Base-by-base conservation (phyloP, 1,140 invertebrate species). In the Meteorus sp. region DNA sequence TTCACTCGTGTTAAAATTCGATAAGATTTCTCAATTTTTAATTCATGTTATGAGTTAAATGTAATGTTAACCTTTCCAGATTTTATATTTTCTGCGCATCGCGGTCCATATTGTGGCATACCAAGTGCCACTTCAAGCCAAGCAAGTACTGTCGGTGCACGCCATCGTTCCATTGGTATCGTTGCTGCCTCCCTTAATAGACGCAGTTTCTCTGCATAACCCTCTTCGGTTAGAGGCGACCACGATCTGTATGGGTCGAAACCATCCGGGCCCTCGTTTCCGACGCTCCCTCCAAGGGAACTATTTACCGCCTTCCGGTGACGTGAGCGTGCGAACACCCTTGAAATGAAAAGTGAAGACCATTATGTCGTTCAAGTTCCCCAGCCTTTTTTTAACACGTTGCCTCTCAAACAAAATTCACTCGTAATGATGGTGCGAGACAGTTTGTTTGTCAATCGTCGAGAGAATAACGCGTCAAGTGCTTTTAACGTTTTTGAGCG, bases 61-160 rank as follows among this genome's bases (percentile, higher is more conserved):
- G 52, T 56, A 5, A 52, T 7, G 27, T 73, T n/a, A n/a, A 93
- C 93, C 86, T 95, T 96, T 65, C 94, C 94, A 75, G 93, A 95
- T 74, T 96, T 95, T 43, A 97, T 88, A 76, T 97, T 96, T 72
- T 95, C 92, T 15, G 92, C 90, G 74, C 94, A 95, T 53, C 88
- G 83, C 8, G 89, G 86, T 1, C 92, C 92, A 68, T 96, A 96
- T 67, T 95, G 92, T 0, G 93, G 92, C 94, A 97, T 95, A 15
- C 92, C 93, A 2, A 97, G 84, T 0, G 91, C 91, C 15, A 96
- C 87, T 79, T 96, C 94, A 31, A 97, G 79, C 94, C 94, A 97
- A 0, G 94, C 93, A 9, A 95, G 84, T 33, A 97, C 94, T 39
- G 94, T 94, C 0, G 91, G 89, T 15, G 94, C 93, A 61, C 93